These are phyloP conservation scores for Psittacus erithacus DNA, from an alignment of 2,113 vertebrate genomes.

Conservation along the genomic window DNA sequence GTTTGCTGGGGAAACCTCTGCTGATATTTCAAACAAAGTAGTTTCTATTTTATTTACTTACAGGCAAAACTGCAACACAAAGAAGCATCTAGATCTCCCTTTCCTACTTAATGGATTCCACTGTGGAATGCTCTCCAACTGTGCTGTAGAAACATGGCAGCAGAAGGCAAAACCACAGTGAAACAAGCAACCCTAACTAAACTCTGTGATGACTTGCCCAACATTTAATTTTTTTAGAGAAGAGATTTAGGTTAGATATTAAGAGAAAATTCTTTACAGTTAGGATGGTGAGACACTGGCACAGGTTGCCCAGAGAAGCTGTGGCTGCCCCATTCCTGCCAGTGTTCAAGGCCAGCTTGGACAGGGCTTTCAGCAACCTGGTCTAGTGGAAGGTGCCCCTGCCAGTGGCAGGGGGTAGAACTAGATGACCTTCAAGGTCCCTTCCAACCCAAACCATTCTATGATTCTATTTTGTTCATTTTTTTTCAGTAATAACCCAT, in stretches of 20 bases:
- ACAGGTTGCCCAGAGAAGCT: not conserved
- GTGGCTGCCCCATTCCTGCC: not conserved
- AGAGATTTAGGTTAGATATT: not conserved
- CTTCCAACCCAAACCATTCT: not conserved
- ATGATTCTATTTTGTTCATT: not conserved
- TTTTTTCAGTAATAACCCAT: not conserved
- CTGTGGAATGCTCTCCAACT: not conserved
- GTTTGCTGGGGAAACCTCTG: not conserved
- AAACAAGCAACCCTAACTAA: not conserved
- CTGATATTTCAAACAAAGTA: not conserved
- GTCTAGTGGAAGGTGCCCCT: not conserved
- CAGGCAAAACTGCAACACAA: not conserved
- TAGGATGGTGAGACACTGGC: not conserved
- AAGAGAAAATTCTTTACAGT: not conserved
- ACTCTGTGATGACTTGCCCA: not conserved
- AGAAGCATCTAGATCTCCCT: not conserved
- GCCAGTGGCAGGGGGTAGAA: not conserved
- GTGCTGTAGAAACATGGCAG: not conserved
- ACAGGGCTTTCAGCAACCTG: not conserved
- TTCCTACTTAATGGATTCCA: not conserved
- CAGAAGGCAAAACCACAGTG: not conserved
- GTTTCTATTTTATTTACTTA: not conserved
- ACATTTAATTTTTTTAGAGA: not conserved
- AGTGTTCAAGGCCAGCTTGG: not conserved
- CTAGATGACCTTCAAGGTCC: not conserved